These are phyloP conservation scores for Irena cyanogastra DNA, from an alignment of 2,113 vertebrate species.

Conservation along the genomic window DNA sequence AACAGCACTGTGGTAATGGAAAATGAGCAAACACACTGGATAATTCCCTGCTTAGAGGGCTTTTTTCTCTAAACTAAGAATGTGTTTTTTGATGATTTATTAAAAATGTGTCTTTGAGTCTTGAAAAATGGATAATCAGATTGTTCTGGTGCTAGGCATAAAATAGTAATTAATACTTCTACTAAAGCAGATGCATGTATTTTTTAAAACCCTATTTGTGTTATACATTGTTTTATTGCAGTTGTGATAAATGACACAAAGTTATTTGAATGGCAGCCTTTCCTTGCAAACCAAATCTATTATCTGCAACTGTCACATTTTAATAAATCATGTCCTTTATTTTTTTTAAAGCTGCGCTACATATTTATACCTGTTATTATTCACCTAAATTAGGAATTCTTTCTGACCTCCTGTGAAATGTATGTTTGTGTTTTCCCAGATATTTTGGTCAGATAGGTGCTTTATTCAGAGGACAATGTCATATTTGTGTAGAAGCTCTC, in stretches of 20 bases:
- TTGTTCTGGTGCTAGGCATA: neutral
- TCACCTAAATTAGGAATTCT: conserved; percentile 7
- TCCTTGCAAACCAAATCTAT: neutral
- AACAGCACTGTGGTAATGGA: neutral
- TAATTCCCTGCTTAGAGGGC: neutral
- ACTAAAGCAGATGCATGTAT: neutral
- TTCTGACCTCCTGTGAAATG: neutral
- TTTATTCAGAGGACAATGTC: neutral
- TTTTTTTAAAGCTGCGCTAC: neutral
- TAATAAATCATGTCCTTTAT: neutral
- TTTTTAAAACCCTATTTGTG: neutral
- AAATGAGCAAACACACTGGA: neutral
- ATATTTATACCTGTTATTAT: neutral
- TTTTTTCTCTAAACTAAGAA: neutral
- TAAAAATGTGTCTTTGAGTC: neutral
- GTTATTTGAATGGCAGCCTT: neutral
- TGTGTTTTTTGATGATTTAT: neutral
- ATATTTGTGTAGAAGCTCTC: conserved; percentile 18
- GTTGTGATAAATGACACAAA: neutral
- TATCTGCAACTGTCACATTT: neutral
- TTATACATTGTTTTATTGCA: neutral
- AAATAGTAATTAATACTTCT: conserved; percentile 48
- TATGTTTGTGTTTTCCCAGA: neutral
- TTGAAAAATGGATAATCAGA: conserved; percentile 26
- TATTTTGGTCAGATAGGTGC: neutral